phyloP scores from a whole-genome alignment of 1,140 invertebrate species.

The Caerostris darwini region DNA sequence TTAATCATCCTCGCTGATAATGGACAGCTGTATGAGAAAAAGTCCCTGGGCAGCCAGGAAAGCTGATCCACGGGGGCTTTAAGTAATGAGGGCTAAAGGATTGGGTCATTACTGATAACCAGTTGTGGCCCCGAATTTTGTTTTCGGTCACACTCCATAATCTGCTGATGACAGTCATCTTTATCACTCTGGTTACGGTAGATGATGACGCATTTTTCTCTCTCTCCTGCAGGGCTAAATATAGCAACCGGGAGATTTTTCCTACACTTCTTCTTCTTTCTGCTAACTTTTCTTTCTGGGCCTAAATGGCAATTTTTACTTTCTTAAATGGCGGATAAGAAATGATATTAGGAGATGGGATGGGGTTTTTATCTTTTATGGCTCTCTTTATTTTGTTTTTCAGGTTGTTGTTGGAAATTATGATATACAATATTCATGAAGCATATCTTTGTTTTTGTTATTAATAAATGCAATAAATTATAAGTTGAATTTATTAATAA shows the following conservation, averaged over 20 bases:
- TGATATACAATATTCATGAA: no score
- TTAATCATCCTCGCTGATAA: neutral
- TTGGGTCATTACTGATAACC: constrained; percentile 28
- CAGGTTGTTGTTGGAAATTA: no score
- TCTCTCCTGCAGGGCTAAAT: neutral
- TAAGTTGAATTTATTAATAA: no score
- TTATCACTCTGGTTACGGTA: constrained; percentile 27
- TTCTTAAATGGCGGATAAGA: no score
- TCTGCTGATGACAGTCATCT: constrained; percentile 38
- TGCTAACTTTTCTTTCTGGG: no score
- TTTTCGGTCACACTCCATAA: constrained; percentile 26
- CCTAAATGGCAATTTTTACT: no score
- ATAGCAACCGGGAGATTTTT: neutral
- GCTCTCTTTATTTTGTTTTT: no score
- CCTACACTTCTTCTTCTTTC: neutral
- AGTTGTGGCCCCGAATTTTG: constrained; percentile 16
- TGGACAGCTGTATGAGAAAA: neutral
- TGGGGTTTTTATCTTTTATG: no score
- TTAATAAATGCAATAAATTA: no score
- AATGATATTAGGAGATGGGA: no score
- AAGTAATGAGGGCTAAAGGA: constrained; percentile 17
- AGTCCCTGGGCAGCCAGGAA: neutral
- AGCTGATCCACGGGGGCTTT: neutral
- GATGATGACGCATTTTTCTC: neutral
- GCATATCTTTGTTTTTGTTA: no score